phyloP scores from a whole-genome alignment of 2,888 invertebrate genomes.

The Teleogryllus oceanicus region DNA sequence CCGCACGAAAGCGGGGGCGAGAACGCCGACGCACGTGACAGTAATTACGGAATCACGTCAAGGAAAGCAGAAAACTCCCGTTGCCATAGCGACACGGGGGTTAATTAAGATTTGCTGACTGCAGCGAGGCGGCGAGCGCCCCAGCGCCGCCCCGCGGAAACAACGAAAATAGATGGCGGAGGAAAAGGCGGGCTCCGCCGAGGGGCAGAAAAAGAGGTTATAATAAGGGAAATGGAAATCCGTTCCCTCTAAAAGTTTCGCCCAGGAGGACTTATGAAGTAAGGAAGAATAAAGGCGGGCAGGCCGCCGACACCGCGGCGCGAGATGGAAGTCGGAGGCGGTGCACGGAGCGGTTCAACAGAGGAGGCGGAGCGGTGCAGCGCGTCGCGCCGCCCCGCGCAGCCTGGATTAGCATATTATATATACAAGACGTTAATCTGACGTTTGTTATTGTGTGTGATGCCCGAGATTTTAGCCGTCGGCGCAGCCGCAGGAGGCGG shows the following conservation, averaged over 20 bases:
- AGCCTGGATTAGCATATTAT: slow-evolving; percentile 29
- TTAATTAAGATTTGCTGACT: slow-evolving; percentile 45
- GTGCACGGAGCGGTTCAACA: background rate
- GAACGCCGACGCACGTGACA: slow-evolving; percentile 26
- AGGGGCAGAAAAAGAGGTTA: slow-evolving; percentile 18
- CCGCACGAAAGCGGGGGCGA: background rate
- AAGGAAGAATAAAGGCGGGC: background rate
- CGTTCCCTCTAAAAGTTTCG: slow-evolving; percentile 3
- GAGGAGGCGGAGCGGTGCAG: too few species aligned
- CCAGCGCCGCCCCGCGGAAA: background rate
- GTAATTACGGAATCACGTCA: slow-evolving; percentile 30
- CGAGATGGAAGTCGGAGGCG: background rate
- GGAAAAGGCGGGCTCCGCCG: background rate
- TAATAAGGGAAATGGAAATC: slow-evolving; percentile 24
- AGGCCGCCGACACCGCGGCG: background rate
- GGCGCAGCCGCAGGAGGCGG: too few species aligned
- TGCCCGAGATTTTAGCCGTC: slow-evolving; percentile 18
- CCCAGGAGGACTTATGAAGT: slow-evolving; percentile 19
- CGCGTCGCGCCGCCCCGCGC: background rate
- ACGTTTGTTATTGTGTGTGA: slow-evolving; percentile 26
- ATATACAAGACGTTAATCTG: slow-evolving; percentile 31
- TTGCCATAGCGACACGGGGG: slow-evolving; percentile 41
- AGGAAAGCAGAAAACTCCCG: slow-evolving; percentile 29
- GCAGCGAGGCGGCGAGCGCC: background rate
- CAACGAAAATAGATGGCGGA: slow-evolving; percentile 10